Base-by-base conservation (phyloP, 1,140 invertebrate genomes). In the Coptotermes formosanus region DNA sequence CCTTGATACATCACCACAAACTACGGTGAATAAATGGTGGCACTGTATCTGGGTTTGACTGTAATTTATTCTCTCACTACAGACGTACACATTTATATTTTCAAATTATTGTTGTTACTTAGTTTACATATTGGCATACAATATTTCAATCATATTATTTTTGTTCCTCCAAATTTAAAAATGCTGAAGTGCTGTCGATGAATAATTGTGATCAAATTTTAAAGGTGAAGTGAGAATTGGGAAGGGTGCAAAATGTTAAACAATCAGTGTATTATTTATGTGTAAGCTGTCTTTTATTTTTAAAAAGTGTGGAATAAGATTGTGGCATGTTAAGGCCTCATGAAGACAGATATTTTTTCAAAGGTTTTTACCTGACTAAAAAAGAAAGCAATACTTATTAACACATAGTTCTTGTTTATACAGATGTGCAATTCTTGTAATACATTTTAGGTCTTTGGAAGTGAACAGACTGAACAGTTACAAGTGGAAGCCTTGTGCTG, bases 311-410 rank as follows among this genome's bases (percentile, higher is more conserved):
- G 59, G 81, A 83, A 52, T 48, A 55, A 82, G n/a, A 44, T 45
- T 38, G 52, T 83, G 81, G 48, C 32, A 45, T 32, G 86, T 44
- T 83, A 69, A 84, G 44, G 86, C 87, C 86, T 64, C 48, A 38
- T 55, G 83, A 90, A 92, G 92, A 93, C 92, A 75, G 55, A 93
- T 94, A 93, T 93, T 93, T 93, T 93, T 93, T 92, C 91, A 93
- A 93, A 91, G 87, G 87, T 87, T 87, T 85, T 87, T 87, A 93
- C 93, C 92, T 93, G 93, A 93, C 92, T 93, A 90, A 89, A 87
- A 93, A 92, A 92, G 90, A 91, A 93, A 94, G 93, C 93, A 94
- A 93, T 93, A 94, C 93, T 92, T 92, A 93, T 92, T 93, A 93
- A 92, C 92, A 93, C 92, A 91, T 92, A 93, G 91, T 91, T 93